Conservation (phyloP, 2,113 vertebrate species). For the Burhinus oedicnemus region DNA sequence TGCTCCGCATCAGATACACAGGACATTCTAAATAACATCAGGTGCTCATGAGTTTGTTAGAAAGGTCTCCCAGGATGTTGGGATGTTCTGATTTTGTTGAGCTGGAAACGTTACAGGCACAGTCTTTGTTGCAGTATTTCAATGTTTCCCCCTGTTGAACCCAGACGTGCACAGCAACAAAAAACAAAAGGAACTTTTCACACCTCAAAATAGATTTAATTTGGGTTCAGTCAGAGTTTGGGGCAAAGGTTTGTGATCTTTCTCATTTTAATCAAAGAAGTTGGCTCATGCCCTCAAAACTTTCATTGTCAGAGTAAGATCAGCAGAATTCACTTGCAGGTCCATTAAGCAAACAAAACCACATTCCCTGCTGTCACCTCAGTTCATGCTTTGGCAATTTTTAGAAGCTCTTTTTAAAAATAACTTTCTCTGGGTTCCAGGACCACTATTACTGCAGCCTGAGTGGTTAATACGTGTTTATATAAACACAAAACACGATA, state of each 20-base stretch:
- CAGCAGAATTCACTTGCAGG: conserved; percentile 58
- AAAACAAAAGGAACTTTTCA: conserved; percentile 22
- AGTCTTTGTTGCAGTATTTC: not conserved
- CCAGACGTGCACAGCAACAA: not conserved
- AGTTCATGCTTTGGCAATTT: conserved; percentile 47
- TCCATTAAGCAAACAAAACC: conserved; percentile 56
- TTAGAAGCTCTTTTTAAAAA: conserved; percentile 39
- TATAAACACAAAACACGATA: not conserved
- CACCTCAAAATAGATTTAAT: conserved; percentile 32
- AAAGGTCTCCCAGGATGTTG: not conserved
- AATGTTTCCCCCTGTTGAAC: not conserved
- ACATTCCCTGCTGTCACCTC: conserved; percentile 37
- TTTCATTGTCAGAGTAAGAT: conserved; percentile 36
- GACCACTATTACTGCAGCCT: not conserved
- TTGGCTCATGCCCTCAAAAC: conserved; percentile 31
- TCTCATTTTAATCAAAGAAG: conserved; percentile 44
- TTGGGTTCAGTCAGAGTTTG: conserved; percentile 50
- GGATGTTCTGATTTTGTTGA: not conserved
- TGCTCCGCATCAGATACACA: not conserved
- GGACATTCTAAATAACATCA: not conserved
- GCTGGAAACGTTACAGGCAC: not conserved
- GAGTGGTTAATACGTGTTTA: not conserved
- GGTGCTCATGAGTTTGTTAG: not conserved
- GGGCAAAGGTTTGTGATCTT: conserved; percentile 55
- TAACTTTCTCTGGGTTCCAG: not conserved